Percentiles rank a stretch among this genome's conserved stretches.
Evolutionary conservation across 2,797 vertebrate species (phyloP).

Genomic region (Triplophysa bombifrons): DNA sequence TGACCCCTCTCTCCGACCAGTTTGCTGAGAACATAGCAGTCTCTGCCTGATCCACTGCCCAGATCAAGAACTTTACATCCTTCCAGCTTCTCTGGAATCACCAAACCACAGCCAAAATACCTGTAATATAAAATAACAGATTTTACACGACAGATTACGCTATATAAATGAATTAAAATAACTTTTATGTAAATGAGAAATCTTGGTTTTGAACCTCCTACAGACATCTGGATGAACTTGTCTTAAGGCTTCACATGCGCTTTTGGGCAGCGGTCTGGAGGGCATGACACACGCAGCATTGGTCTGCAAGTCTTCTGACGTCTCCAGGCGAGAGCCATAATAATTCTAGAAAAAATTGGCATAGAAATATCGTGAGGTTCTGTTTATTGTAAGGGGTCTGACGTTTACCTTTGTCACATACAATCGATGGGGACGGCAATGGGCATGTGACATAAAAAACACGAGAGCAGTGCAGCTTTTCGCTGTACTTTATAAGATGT

Average conservation of each 20-base stretch:
- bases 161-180: not conserved
- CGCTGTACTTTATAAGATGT: too few species aligned
- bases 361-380: not conserved
- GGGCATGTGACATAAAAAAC: too few species aligned
- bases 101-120: conserved; percentile 88
- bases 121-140: conserved; percentile 62
- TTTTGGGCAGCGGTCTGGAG: conserved; percentile 39
- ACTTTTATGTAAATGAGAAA: too few species aligned
- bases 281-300: conserved; percentile 66
- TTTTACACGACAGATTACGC: not conserved
- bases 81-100: conserved; percentile 80
- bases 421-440: not conserved
- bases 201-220: conserved; percentile 62
- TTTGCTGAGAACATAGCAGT: conserved; percentile 85
- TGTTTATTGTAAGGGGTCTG: not conserved
- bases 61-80: conserved; percentile 84
- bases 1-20: conserved; percentile 81
- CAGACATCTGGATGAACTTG: conserved; percentile 75
- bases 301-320: conserved; percentile 71
- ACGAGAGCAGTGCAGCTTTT: too few species aligned
- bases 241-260: conserved; percentile 66
- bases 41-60: conserved; percentile 85
- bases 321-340: conserved; percentile 68
- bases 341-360: conserved; percentile 62
- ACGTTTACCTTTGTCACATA: not conserved